phyloP scores from a whole-genome alignment of 2,888 invertebrate genomes.

The Calliphora vomitoria region DNA sequence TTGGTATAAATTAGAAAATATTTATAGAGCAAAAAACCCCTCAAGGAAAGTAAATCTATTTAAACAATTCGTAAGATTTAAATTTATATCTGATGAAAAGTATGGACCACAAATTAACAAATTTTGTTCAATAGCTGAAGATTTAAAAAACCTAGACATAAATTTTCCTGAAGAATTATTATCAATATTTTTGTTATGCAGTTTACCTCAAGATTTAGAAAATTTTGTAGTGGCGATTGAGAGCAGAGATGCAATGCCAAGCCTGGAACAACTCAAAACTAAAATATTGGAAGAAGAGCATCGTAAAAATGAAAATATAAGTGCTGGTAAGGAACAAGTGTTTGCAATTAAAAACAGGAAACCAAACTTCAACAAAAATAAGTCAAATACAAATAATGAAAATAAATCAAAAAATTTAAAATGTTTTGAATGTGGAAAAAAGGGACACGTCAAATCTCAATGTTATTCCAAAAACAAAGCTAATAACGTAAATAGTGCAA shows the following conservation, averaged over 20 bases:
- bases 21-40: neutral
- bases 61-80: constrained; percentile 2
- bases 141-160: constrained; percentile 7
- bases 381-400: neutral
- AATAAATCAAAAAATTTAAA: no score
- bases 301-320: neutral
- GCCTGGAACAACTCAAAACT: neutral
- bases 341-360: neutral
- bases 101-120: neutral
- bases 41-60: neutral
- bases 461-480: neutral
- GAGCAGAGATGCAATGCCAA: neutral
- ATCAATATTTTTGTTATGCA: neutral
- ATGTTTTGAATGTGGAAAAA: no score
- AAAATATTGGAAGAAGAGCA: constrained; percentile 3
- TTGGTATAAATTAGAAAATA: neutral
- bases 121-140: constrained; percentile 12
- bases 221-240: constrained; percentile 12
- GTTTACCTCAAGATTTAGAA: constrained; percentile 3
- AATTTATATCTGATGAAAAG: neutral
- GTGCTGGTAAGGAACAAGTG: neutral
- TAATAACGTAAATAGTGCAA: neutral
- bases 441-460: no score
- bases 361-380: neutral
- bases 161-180: neutral